Conservation (phyloP, 2,113 vertebrate genomes). For the Emydocephalus ijimae region DNA sequence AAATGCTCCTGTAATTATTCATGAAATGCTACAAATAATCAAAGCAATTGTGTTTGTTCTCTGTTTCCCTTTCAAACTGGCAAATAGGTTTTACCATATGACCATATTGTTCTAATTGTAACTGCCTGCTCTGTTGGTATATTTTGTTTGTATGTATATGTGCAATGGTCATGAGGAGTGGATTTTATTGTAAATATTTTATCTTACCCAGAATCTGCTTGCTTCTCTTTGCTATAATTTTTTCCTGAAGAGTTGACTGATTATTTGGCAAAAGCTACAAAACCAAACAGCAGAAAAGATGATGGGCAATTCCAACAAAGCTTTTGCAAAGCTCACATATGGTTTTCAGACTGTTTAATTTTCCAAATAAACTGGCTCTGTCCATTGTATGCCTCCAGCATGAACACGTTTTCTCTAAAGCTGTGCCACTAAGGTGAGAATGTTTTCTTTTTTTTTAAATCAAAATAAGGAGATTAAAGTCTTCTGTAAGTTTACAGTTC, state of each 20-base stretch:
- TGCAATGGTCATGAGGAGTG: neutral
- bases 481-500: neutral
- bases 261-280: constrained; percentile 6
- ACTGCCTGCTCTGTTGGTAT: constrained; percentile 51
- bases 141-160: constrained; percentile 36
- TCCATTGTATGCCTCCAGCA: neutral
- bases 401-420: neutral
- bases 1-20: constrained; percentile 57
- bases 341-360: constrained; percentile 9
- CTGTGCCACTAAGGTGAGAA: neutral
- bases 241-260: neutral
- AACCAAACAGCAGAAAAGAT: neutral
- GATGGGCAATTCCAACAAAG: neutral
- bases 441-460: neutral
- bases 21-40: constrained; percentile 64
- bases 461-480: neutral
- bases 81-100: constrained; percentile 59
- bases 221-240: constrained; percentile 6
- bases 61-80: constrained; percentile 57
- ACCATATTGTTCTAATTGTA: constrained; percentile 73
- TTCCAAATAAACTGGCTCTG: constrained; percentile 4
- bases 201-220: neutral
- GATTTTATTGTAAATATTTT: neutral
- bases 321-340: constrained; percentile 4
- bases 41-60: constrained; percentile 66